A percentile compares a stretch with the other conserved stretches of the same genome.
phyloP scores from a whole-genome alignment of 1,140 invertebrate species.

The Lamellibrachia luymesi region DNA sequence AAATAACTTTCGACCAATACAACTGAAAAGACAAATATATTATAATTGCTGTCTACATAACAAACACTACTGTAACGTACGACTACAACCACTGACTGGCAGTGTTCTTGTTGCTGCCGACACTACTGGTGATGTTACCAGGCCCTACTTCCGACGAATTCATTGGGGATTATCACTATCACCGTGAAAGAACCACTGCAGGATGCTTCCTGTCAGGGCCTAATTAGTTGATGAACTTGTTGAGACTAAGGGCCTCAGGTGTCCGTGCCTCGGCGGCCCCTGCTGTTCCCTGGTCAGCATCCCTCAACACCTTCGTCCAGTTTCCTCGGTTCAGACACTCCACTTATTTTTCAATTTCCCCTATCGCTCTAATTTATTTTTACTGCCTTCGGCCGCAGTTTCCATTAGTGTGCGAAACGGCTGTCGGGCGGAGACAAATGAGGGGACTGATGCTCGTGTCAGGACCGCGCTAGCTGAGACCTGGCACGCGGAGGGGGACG shows the following conservation, averaged over 20 bases:
- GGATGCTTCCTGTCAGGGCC: neutral
- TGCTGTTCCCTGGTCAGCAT: neutral
- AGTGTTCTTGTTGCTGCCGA: too few species aligned
- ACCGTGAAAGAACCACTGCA: too few species aligned
- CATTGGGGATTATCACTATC: too few species aligned
- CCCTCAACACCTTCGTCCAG: neutral
- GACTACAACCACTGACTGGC: too few species aligned
- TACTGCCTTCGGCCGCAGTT: neutral
- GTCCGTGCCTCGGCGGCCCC: neutral
- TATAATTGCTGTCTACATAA: too few species aligned
- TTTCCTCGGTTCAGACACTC: neutral
- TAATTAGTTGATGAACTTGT: neutral
- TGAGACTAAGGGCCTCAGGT: neutral
- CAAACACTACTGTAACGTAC: too few species aligned
- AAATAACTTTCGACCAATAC: too few species aligned
- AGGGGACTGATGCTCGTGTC: neutral
- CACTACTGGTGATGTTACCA: too few species aligned
- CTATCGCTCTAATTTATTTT: neutral
- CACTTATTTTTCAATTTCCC: slow-evolving; percentile 5
- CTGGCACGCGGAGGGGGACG: neutral
- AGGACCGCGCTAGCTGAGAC: neutral
- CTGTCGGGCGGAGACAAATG: neutral
- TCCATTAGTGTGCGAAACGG: neutral
- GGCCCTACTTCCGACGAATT: too few species aligned
- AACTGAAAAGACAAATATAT: too few species aligned